Evolutionary conservation across 1,140 invertebrate genomes (phyloP).

Genomic region (Popillia japonica): DNA sequence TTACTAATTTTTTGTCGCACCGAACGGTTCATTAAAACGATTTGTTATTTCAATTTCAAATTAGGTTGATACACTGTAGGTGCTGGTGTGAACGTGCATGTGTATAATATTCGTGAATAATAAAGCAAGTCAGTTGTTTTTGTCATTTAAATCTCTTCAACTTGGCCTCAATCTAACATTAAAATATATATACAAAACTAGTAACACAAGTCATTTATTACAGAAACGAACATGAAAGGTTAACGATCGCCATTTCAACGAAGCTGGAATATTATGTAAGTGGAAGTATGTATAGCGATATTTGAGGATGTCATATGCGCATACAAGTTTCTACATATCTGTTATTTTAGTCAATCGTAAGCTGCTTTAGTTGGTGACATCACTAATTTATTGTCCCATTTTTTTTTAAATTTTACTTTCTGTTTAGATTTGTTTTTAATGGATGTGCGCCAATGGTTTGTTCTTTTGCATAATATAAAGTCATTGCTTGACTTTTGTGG

Average conservation of each 20-base stretch:
- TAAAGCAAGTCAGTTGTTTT: not conserved
- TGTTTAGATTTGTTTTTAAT: too few relatives aligned
- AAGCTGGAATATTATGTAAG: not conserved
- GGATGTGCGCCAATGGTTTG: too few relatives aligned
- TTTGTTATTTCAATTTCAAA: not conserved
- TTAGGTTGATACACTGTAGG: not conserved
- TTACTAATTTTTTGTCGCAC: not conserved
- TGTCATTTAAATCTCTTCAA: conserved; percentile 30
- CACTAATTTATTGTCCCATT: too few relatives aligned
- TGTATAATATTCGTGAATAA: not conserved
- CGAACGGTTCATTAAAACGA: not conserved
- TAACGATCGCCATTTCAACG: conserved; percentile 1
- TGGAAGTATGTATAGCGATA: not conserved
- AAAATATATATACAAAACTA: not conserved
- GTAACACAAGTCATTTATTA: not conserved
- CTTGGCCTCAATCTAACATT: conserved; percentile 3
- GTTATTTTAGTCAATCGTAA: too few relatives aligned
- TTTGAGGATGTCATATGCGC: not conserved
- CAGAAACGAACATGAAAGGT: conserved; percentile 4
- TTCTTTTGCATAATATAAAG: too few relatives aligned
- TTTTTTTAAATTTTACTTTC: too few relatives aligned
- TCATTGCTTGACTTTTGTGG: too few relatives aligned
- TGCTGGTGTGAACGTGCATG: too few relatives aligned
- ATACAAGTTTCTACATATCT: too few relatives aligned
- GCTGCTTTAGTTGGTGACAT: too few relatives aligned